A percentile compares a stretch with the other conserved stretches of the same genome.
phyloP scores from a whole-genome alignment of 1,140 invertebrate species.

The Notospermus geniculatus region DNA sequence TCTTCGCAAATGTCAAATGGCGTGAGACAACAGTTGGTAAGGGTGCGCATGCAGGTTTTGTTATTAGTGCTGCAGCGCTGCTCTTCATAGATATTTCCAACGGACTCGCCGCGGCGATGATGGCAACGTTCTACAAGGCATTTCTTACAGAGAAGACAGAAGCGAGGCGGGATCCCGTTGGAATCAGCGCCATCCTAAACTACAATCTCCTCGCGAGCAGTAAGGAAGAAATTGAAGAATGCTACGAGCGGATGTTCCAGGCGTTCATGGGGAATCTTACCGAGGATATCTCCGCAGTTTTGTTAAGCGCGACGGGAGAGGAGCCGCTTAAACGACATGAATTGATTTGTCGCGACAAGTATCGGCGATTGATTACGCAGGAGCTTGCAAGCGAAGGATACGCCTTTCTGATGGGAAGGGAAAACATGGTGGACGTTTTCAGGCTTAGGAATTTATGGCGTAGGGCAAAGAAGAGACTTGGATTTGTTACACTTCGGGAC shows the following conservation, averaged over 20 bases:
- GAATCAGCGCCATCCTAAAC: too few relatives aligned
- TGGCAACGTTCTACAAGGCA: too few relatives aligned
- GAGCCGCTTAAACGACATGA: constrained; percentile 41
- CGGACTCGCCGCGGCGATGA: too few relatives aligned
- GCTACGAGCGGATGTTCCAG: constrained; percentile 41
- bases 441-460: constrained; percentile 22
- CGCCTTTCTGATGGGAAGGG: constrained; percentile 19
- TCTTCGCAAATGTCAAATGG: too few relatives aligned
- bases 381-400: constrained; percentile 23
- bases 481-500: constrained; percentile 17
- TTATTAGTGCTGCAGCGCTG: too few relatives aligned
- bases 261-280: constrained; percentile 44
- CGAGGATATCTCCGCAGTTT: constrained; percentile 34
- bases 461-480: constrained; percentile 20
- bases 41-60: too few relatives aligned
- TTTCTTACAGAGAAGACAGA: too few relatives aligned
- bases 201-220: constrained; percentile 43
- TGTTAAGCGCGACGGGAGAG: constrained; percentile 42
- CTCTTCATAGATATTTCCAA: too few relatives aligned
- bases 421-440: constrained; percentile 20
- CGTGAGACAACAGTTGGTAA: too few relatives aligned
- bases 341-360: constrained; percentile 35
- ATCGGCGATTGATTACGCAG: too few relatives aligned
- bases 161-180: too few relatives aligned
- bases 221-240: constrained; percentile 47